These are phyloP conservation scores for Antennarius striatus DNA, from an alignment of 2,113 vertebrate genomes.

Conservation along the genomic window DNA sequence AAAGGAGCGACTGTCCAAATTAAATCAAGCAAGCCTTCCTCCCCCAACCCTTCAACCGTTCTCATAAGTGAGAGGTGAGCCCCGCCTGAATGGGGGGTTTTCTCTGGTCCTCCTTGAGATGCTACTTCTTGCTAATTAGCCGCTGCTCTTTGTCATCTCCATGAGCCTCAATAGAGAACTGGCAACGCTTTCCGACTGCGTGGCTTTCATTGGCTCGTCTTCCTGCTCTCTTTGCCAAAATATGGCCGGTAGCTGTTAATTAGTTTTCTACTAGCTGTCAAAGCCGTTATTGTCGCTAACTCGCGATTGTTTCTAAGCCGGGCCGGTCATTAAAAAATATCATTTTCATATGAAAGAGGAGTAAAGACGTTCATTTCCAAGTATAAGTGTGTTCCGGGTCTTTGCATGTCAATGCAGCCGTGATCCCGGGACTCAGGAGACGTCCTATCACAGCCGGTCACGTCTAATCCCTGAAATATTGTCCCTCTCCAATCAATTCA, in stretches of 20 bases:
- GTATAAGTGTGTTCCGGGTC: conserved; percentile 34
- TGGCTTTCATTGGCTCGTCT: conserved; percentile 52
- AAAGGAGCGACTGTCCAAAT: conserved; percentile 80
- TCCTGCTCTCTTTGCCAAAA: conserved; percentile 59
- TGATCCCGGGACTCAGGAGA: conserved; percentile 58
- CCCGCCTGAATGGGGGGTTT: conserved; percentile 67
- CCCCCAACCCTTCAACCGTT: conserved; percentile 55
- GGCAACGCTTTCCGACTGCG: conserved; percentile 69
- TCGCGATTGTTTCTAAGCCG: conserved; percentile 13
- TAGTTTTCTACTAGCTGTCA: conserved; percentile 18
- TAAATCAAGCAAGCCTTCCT: conserved; percentile 72
- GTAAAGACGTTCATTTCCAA: conserved; percentile 14
- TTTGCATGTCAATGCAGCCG: conserved; percentile 67
- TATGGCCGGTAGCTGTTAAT: conserved; percentile 72
- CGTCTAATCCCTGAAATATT: conserved; percentile 68
- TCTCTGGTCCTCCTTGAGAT: conserved; percentile 72
- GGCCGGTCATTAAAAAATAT: conserved; percentile 35
- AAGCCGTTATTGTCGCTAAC: conserved; percentile 21
- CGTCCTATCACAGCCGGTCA: conserved; percentile 51
- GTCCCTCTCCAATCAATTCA: conserved; percentile 53
- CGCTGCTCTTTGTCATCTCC: conserved; percentile 75
- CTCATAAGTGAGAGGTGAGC: conserved; percentile 68
- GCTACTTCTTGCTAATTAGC: conserved; percentile 83
- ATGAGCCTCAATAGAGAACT: conserved; percentile 61
- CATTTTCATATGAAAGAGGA: conserved; percentile 53